phyloP scores from a whole-genome alignment of 2,888 invertebrate species.

The Dolichomitus sp. region DNA sequence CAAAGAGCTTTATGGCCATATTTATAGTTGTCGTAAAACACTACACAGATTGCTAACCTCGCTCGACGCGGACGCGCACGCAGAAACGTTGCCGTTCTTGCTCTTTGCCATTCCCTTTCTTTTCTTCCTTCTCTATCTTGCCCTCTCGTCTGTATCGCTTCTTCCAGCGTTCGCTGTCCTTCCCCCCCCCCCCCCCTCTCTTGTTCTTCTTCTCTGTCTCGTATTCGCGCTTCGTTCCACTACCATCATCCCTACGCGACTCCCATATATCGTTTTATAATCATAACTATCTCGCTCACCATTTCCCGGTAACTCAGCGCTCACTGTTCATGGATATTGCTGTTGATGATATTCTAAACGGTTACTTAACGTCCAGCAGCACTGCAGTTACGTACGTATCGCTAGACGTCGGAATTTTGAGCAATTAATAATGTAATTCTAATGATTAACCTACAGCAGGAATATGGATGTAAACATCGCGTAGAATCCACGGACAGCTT shows the following conservation, averaged over 20 bases:
- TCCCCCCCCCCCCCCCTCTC: constrained; percentile 34
- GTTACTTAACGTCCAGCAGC: constrained; percentile 65
- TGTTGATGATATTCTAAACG: constrained; percentile 67
- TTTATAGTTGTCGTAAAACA: constrained; percentile 86
- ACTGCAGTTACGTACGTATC: constrained; percentile 20
- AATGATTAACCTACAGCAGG: neutral
- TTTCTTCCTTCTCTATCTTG: constrained; percentile 17
- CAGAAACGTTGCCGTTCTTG: constrained; percentile 61
- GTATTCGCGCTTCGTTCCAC: constrained; percentile 42
- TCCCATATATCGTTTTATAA: constrained; percentile 66
- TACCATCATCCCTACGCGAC: constrained; percentile 48
- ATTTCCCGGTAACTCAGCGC: constrained; percentile 39
- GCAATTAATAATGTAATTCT: constrained; percentile 39
- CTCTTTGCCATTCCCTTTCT: constrained; percentile 55
- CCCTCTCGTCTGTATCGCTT: constrained; percentile 52
- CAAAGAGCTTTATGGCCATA: constrained; percentile 85
- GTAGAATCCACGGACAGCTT: constrained; percentile 19
- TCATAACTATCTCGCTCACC: constrained; percentile 66
- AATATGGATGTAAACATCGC: constrained; percentile 23
- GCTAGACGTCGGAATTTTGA: constrained; percentile 20
- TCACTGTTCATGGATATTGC: constrained; percentile 27
- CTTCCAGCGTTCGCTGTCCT: constrained; percentile 63
- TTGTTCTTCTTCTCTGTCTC: constrained; percentile 21
- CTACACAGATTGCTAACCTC: constrained; percentile 84
- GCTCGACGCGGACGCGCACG: constrained; percentile 75